Conservation (phyloP, 2,797 vertebrate species). For the Intellagama lesueurii region DNA sequence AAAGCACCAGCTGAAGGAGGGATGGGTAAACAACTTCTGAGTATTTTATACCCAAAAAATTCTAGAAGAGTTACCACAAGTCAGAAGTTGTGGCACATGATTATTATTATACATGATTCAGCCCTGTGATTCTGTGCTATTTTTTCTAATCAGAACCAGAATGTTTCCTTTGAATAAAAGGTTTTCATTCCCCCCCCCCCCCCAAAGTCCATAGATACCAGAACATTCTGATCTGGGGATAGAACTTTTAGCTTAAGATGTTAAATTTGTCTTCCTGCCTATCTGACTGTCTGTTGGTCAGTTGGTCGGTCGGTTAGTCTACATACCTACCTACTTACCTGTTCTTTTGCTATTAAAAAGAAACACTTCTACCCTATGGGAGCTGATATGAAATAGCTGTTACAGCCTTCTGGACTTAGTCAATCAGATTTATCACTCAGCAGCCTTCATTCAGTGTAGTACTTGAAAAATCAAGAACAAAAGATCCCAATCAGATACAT, state of each 20-base stretch:
- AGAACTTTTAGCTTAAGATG: neutral
- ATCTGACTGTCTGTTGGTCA: neutral
- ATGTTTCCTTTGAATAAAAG: neutral
- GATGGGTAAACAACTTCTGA: too few species aligned
- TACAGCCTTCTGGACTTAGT: neutral
- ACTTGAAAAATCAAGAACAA: constrained; percentile 40
- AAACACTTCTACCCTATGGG: constrained; percentile 7
- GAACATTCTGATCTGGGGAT: neutral
- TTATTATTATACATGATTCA: neutral
- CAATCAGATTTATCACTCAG: constrained; percentile 3
- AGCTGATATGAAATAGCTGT: constrained; percentile 4
- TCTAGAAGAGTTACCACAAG: too few species aligned
- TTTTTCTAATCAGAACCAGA: constrained; percentile 8
- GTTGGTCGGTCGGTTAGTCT: too few species aligned
- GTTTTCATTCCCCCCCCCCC: neutral
- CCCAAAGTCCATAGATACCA: neutral
- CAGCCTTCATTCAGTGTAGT: neutral
- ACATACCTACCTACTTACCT: too few species aligned
- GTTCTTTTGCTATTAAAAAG: neutral
- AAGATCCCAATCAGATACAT: constrained; percentile 16
- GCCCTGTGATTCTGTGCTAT: neutral
- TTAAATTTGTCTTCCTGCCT: neutral
- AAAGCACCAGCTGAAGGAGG: too few species aligned
- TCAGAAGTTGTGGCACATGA: too few species aligned
- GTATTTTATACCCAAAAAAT: too few species aligned